Evolutionary conservation across 2,113 vertebrate species (phyloP).

Genomic region (Microcebus griseorufus): DNA sequence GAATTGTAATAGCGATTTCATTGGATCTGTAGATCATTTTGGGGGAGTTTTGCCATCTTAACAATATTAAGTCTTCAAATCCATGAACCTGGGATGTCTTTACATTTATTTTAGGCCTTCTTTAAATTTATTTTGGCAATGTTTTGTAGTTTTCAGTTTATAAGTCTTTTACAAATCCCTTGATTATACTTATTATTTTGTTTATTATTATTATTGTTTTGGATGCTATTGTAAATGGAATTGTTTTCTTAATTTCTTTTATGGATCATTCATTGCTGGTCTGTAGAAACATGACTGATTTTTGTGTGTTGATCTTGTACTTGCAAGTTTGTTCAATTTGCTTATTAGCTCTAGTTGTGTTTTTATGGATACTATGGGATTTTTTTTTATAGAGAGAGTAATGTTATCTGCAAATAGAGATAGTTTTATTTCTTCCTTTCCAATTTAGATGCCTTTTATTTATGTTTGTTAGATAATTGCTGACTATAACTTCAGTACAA

Average conservation of each 20-base stretch:
- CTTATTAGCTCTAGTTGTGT: not conserved
- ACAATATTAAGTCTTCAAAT: not conserved
- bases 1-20: not conserved
- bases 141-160: not conserved
- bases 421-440: not conserved
- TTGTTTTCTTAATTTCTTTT: not conserved
- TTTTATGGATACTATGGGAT: not conserved
- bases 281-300: not conserved
- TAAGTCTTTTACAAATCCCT: not conserved
- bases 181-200: not conserved
- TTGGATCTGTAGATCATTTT: not conserved
- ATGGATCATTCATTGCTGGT: not conserved
- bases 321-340: not conserved
- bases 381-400: not conserved
- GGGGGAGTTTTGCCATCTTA: not conserved
- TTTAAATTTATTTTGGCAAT: not conserved
- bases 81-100: not conserved
- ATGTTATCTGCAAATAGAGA: not conserved
- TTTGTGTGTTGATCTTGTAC: not conserved
- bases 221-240: not conserved
- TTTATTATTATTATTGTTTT: not conserved
- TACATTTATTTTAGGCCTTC: not conserved
- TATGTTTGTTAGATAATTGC: not conserved
- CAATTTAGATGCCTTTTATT: not conserved
- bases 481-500: not conserved